Evolutionary conservation across 2,113 vertebrate species (phyloP).

Genomic region (Calidris pygmaea): DNA sequence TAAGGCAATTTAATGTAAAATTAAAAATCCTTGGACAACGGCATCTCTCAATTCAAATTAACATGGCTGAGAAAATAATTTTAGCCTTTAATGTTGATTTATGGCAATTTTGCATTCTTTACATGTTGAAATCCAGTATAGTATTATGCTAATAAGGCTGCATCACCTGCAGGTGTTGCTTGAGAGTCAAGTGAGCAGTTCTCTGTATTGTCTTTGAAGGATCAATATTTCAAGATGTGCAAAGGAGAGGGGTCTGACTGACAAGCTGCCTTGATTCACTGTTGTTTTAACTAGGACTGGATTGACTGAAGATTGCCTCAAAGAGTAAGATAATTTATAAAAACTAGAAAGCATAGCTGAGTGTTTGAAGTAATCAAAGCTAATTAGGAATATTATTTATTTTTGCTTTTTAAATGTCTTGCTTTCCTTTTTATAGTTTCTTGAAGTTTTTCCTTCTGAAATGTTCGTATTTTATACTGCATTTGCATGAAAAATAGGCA

Average conservation of each 20-base stretch:
- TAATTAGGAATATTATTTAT: background rate
- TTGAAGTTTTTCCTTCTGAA: background rate
- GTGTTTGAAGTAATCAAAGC: background rate
- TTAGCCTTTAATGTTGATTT: conserved; percentile 34
- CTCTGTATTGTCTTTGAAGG: conserved; percentile 19
- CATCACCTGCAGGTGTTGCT: background rate
- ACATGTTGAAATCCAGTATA: background rate
- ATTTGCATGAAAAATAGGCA: background rate
- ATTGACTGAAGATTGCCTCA: conserved; percentile 5
- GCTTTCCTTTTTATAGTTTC: background rate
- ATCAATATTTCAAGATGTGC: conserved; percentile 8
- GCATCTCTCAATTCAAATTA: conserved; percentile 4
- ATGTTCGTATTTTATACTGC: background rate
- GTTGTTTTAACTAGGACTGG: background rate
- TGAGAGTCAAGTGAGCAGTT: background rate
- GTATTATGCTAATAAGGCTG: background rate
- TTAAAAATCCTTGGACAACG: conserved; percentile 9
- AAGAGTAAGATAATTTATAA: conserved; percentile 11
- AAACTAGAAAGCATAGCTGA: background rate
- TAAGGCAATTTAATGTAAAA: conserved; percentile 20
- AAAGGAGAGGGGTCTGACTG: background rate
- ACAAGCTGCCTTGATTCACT: background rate
- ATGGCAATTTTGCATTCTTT: conserved; percentile 3
- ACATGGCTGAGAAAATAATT: conserved; percentile 20
- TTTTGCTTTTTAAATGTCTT: background rate